phyloP scores from a whole-genome alignment of 2,113 vertebrate species.

The Nettapus auritus region DNA sequence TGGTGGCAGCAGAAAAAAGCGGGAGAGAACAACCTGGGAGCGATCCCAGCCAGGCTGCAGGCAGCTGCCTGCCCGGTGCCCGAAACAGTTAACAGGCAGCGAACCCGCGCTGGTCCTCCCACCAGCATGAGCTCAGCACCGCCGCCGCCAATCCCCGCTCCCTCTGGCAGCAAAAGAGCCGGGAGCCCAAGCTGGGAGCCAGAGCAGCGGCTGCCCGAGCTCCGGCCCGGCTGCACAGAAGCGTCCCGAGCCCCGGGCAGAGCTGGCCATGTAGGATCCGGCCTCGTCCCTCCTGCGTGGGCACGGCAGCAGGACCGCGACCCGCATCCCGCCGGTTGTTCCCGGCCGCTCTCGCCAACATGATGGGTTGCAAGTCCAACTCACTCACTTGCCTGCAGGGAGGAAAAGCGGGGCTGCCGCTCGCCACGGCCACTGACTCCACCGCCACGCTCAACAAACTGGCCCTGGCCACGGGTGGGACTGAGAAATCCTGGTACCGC shows the following conservation, averaged over 20 bases:
- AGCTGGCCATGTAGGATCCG: conserved; percentile 63
- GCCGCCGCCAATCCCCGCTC: conserved; percentile 33
- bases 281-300: rapidly evolving
- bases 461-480: conserved; percentile 88
- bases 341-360: conserved; percentile 63
- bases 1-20: rapidly evolving
- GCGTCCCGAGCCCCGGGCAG: background rate
- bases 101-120: conserved; percentile 30
- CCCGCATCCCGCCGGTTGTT: background rate
- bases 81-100: conserved; percentile 50
- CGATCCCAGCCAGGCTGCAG: background rate
- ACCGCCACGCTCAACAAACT: conserved; percentile 84
- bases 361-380: conserved; percentile 88
- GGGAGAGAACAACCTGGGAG: rapidly evolving
- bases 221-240: rapidly evolving
- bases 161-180: conserved; percentile 22
- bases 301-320: background rate
- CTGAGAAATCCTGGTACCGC: conserved; percentile 91
- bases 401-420: conserved; percentile 72
- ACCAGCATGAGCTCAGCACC: conserved; percentile 48
- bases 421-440: conserved; percentile 77
- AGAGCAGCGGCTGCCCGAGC: conserved; percentile 1
- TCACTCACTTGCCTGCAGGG: conserved; percentile 83
- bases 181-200: conserved; percentile 31
- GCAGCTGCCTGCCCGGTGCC: background rate